Evolutionary conservation across 2,113 vertebrate genomes (phyloP).

Genomic region (Miniopterus natalensis): DNA sequence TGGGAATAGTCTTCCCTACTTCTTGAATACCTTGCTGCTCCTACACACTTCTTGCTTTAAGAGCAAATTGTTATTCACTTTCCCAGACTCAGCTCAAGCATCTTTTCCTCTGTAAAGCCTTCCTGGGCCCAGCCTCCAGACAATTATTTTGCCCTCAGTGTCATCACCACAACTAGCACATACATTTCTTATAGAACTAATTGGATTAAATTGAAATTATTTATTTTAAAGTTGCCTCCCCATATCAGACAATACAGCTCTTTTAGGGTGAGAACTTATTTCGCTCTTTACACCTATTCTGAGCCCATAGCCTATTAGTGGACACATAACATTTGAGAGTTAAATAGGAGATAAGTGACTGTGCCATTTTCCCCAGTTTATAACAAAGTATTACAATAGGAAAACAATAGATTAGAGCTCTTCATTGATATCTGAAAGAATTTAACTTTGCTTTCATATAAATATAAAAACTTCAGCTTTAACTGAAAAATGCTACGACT

Average conservation of each 20-base stretch:
- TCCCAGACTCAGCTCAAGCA: not conserved
- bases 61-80: not conserved
- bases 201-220: not conserved
- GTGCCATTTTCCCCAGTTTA: not conserved
- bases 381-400: not conserved
- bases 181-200: not conserved
- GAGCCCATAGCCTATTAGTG: not conserved
- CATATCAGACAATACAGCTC: not conserved
- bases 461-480: conserved; percentile 9
- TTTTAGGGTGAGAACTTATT: not conserved
- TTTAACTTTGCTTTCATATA: conserved; percentile 34
- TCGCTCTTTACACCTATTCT: not conserved
- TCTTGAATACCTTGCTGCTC: not conserved
- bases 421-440: not conserved
- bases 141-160: not conserved
- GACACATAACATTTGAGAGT: not conserved
- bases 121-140: not conserved
- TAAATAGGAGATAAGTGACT: not conserved
- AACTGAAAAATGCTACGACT: not conserved
- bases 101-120: not conserved
- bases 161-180: not conserved
- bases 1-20: not conserved
- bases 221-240: conserved; percentile 20
- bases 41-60: not conserved
- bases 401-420: not conserved